Evolutionary conservation across 2,888 invertebrate genomes (phyloP).

Genomic region (Drosophila anomelani): DNA sequence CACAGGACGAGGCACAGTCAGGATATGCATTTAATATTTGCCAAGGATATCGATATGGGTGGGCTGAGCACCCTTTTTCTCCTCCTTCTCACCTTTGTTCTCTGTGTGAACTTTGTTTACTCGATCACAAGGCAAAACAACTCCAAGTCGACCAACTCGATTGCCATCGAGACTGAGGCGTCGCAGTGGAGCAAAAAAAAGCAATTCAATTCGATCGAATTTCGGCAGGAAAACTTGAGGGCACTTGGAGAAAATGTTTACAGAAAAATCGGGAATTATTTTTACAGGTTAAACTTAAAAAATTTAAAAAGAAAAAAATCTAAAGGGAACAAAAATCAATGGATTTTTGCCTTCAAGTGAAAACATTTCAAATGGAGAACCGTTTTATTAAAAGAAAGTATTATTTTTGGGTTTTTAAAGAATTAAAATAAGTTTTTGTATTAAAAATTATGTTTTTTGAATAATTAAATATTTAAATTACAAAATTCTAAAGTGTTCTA

Average conservation of each 20-base stretch:
- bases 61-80: not conserved
- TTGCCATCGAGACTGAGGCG: constrained; percentile 27
- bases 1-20: not conserved
- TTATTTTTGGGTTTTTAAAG: no score
- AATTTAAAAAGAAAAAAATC: no score
- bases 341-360: no score
- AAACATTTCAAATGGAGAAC: no score
- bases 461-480: no score
- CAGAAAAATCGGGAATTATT: rapidly evolving
- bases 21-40: constrained; percentile 65
- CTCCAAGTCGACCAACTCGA: constrained; percentile 20
- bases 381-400: no score
- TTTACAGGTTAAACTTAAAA: no score
- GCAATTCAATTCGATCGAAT: constrained; percentile 78
- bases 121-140: constrained; percentile 60
- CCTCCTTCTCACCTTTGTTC: constrained; percentile 55
- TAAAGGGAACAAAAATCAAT: no score
- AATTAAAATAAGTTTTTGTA: no score
- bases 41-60: constrained; percentile 21
- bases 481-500: no score
- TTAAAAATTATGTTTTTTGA: no score
- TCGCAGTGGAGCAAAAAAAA: constrained; percentile 42
- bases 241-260: constrained; percentile 3
- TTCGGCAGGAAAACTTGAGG: constrained; percentile 39
- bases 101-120: constrained; percentile 71